A percentile compares a stretch with the other conserved stretches of the same genome.
Conservation (phyloP, 2,113 vertebrate genomes). For the rabbit (Oryctolagus cuniculus) region DNA sequence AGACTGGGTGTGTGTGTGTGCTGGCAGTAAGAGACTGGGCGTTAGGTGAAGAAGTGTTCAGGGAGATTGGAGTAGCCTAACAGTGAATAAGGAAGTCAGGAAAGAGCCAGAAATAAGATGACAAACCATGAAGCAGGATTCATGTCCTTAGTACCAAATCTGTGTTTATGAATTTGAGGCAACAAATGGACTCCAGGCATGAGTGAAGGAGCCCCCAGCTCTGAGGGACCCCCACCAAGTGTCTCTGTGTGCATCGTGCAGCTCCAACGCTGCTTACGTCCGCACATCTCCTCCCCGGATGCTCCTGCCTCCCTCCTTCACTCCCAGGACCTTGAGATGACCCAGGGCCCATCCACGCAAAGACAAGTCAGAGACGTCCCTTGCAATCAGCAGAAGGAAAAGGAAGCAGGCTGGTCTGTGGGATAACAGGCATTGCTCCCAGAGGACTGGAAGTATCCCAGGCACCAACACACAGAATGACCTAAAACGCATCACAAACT, state of each 20-base stretch:
- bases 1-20: no score
- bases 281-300: no score
- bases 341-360: neutral
- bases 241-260: accelerated
- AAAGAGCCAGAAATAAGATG: neutral
- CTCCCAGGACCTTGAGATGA: neutral
- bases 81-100: neutral
- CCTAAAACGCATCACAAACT: no score
- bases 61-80: no score
- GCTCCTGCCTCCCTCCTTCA: accelerated
- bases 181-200: neutral
- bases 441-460: no score
- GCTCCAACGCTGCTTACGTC: accelerated
- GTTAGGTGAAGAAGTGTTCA: neutral
- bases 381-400: neutral
- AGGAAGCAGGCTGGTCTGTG: neutral
- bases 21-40: neutral
- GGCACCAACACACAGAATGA: no score
- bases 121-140: accelerated
- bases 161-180: neutral
- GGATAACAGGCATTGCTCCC: neutral
- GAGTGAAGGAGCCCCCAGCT: accelerated
- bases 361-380: neutral
- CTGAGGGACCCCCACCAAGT: neutral
- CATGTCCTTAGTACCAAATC: accelerated